Evolutionary conservation across 2,888 invertebrate species (phyloP), one percentile per base, ranked within the genome.

Genomic region (Athalia cordata): DNA sequence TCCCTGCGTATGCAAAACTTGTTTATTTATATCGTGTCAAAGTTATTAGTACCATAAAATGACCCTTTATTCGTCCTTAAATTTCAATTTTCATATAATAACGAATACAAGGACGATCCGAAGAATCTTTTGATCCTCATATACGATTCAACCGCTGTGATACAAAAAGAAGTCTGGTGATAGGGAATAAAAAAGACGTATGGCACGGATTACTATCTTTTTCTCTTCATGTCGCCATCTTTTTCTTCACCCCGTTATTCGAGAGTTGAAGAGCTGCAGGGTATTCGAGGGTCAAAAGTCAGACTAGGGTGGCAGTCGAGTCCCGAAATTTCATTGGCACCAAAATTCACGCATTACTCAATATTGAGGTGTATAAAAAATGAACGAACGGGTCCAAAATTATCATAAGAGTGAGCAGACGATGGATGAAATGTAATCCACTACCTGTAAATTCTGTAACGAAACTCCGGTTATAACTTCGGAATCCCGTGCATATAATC

Each of bases 21-120:
- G 55, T 9, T n/a, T n/a, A 11, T n/a, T 55, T 7, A 9, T 11
- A 1, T 9, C 47, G 47, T 13, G 5, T 15, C 47, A 47, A 72
- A 72, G 59, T 72, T 72, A 72, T 72, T 45, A 59, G 47, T 47
- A n/a, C n/a, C n/a, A n/a, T n/a, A n/a, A n/a, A 29, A 29, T 29
- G 1, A 29, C 29, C 1, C 29, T 29, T 29, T 29, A 2, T 29
- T 29, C 29, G 29, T 29, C 29, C 29, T 29, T 2, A 29, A 29
- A 0, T 29, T 29, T 29, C 29, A 68, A 68, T 68, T 52, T 68
- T 52, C 15, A 43, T 68, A 29, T 52, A 68, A 68, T 68, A 68
- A 50, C 29, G 68, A 68, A 29, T n/a, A n/a, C n/a, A n/a, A n/a
- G n/a, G 67, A 52, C 67, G 52, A 50, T 68, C 45, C 52, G 15